Evolutionary conservation across 2,797 vertebrate species (phyloP).

Genomic region (Acomys russatus): DNA sequence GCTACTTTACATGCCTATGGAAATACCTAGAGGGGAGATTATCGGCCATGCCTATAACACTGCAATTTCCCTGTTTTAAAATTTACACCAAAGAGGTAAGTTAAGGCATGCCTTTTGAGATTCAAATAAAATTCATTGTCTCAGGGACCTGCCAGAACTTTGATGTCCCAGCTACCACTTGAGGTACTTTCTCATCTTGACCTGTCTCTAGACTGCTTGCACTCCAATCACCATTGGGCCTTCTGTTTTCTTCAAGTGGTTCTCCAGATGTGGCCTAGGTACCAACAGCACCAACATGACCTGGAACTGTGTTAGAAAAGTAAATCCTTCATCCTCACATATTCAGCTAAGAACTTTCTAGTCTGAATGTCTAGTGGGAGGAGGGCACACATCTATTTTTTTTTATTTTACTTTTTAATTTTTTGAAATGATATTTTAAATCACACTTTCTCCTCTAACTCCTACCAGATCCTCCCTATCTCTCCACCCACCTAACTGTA

Average conservation of each 20-base stretch:
- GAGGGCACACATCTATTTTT: neutral
- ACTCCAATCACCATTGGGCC: neutral
- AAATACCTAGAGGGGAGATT: neutral
- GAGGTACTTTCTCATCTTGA: neutral
- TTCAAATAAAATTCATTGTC: constrained; percentile 42
- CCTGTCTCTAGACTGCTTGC: neutral
- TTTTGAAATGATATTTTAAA: neutral
- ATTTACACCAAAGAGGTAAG: neutral
- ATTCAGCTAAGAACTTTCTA: neutral
- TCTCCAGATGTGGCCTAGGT: neutral
- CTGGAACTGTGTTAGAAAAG: neutral
- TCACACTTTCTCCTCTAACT: neutral
- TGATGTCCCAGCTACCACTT: neutral
- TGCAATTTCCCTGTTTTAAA: constrained; percentile 19
- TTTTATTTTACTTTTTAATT: neutral
- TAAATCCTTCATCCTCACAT: neutral
- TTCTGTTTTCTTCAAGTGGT: neutral
- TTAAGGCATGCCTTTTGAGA: constrained; percentile 37
- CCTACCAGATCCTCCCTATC: neutral
- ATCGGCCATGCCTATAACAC: neutral
- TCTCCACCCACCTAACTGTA: neutral
- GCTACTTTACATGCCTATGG: neutral
- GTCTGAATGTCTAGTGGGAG: neutral
- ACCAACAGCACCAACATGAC: neutral
- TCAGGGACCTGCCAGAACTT: neutral